Evolutionary conservation across 2,113 vertebrate genomes (phyloP), one percentile per base, ranked within the genome.

Genomic region (Dendropsophus ebraccatus): DNA sequence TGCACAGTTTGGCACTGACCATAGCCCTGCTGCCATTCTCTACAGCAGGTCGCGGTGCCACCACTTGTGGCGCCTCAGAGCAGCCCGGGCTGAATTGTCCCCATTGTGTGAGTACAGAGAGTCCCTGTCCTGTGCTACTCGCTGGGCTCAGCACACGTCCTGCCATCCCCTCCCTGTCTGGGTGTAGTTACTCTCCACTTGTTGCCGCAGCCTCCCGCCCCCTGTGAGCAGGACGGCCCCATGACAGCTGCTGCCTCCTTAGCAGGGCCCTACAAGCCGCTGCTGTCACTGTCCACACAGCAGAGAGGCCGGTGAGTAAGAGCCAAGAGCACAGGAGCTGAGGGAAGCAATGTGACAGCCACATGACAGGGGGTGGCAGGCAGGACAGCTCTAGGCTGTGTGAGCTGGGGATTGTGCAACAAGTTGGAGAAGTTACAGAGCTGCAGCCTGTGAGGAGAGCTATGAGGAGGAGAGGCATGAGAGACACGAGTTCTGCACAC

Each of bases 231-330:
- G 70, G 52, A 17, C 70, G 1, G 72, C 70, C 70, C 70, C 35
- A 41, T 84, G 70, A 75, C 82, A 74, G 70, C 69, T 60, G 82
- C 35, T 74, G 37, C n/a, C 82, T 84, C 54, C 82, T 84, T 49
- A 25, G 37, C 54, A 25, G 82, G 70, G 47, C 69, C 69, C 52
- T 8, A 23, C 70, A 62, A 30, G 70, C 82, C 52, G 23, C 70
- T 75, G 19, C 30, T 14, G 73, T 25, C 82, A 75, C 70, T 23
- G 69, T 16, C n/a, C 62, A 52, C 25, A 65, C 47, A 49, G 58
- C 79, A 21, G 17, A 41, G 62, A 60, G 72, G 52, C 70, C n/a
- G 70, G 82, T 75, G 72, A 84, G 82, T 84, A 75, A 25, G 69
- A 74, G 82, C 30, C 8, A 23, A 28, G n/a, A 28, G 7, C 41